Evolutionary conservation across 2,888 invertebrate genomes (phyloP).

Genomic region (Ichneumon xanthorius): DNA sequence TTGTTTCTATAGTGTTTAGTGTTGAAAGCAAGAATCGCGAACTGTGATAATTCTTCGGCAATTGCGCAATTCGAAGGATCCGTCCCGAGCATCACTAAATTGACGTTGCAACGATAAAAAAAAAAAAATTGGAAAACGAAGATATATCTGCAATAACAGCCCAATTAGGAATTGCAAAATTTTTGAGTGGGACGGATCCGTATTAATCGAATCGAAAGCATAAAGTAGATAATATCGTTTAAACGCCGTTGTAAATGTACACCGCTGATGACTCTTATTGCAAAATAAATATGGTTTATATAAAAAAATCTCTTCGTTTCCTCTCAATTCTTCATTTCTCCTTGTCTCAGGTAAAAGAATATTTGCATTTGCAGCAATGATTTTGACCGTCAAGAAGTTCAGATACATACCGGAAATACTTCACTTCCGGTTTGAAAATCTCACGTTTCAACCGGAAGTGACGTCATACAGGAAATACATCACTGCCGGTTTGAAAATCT

Average conservation of each 20-base stretch:
- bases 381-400: background rate
- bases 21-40: constrained; percentile 78
- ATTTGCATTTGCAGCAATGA: background rate
- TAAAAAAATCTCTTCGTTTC: constrained; percentile 54
- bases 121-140: background rate
- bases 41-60: constrained; percentile 83
- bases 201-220: constrained; percentile 75
- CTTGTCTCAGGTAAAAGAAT: background rate
- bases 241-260: constrained; percentile 77
- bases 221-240: constrained; percentile 74
- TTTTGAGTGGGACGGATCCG: constrained; percentile 55
- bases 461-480: background rate
- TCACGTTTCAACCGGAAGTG: background rate
- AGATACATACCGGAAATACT: background rate
- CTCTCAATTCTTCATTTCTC: background rate
- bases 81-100: constrained; percentile 54
- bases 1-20: constrained; percentile 65
- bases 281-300: constrained; percentile 79
- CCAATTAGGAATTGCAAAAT: constrained; percentile 28
- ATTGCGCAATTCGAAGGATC: constrained; percentile 74
- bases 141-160: constrained; percentile 13
- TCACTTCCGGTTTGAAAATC: background rate
- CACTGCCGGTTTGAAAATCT: too few species aligned
- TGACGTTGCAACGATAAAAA: constrained; percentile 19
- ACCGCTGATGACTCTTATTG: constrained; percentile 77